Evolutionary conservation across 2,888 invertebrate genomes (phyloP), one percentile per base, ranked within the genome.

Genomic region (Amiota minor): DNA sequence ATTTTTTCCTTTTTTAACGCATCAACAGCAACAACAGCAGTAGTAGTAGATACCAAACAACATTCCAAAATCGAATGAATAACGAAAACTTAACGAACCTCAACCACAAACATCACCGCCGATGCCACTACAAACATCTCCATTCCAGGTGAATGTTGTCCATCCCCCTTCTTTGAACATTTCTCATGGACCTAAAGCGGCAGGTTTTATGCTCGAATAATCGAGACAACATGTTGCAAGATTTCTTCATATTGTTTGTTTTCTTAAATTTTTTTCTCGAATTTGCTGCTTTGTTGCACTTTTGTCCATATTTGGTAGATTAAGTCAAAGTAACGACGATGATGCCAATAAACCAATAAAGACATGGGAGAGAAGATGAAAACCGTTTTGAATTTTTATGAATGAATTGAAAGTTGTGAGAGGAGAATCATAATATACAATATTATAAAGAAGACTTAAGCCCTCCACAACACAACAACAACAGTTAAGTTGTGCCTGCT

Each of bases 201-300:
- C 49, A 9, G 49, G 18, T 50, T 61, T 76, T 82, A 81, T 83
- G 84, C 81, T 81, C 80, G 81, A 82, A 83, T 81, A 73, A 68
- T 76, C 53, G 71, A 46, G 71, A 78, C 79, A 80, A 78, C 76
- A 76, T 79, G 75, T 74, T 76, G 78, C 71, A 71, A 74, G 78
- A 73, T 71, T 75, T 74, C 68, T 70, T 67, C 65, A 65, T 14
- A 18, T 67, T 64, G 47, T 72, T 72, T 76, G 74, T 70, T 65
- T 53, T 53, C 53, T 11, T 62, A 45, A 53, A 14, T 14, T n/a
- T 14, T n/a, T 23, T 18, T 49, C 2, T 2, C 72, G 67, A 50
- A 70, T 71, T 35, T 72, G 53, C 50, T 18, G 61, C 67, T 69
- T 72, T 78, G 73, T 78, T 81, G 81, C 79, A 81, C 76, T 80